Conservation (phyloP, 2,113 vertebrate genomes). For the Nematolebias whitei region DNA sequence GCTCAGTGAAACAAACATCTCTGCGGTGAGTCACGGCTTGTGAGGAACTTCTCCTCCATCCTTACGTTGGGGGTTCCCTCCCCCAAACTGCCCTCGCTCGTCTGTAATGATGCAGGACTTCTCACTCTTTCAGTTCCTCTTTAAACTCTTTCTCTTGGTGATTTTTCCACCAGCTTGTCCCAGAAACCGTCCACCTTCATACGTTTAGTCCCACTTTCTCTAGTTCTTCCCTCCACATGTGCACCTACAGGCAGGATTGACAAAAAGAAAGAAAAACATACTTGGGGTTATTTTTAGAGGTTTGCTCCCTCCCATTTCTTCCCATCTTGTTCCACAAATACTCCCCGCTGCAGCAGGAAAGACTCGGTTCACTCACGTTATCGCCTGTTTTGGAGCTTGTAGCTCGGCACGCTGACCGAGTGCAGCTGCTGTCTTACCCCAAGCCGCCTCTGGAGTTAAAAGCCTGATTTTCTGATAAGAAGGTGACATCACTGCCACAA, state of each 20-base stretch:
- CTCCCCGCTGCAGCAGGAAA: slow-evolving; percentile 49
- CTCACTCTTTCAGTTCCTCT: slow-evolving; percentile 20
- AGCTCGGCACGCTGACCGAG: slow-evolving; percentile 26
- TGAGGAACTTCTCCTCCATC: background rate
- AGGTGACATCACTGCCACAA: too few relatives aligned
- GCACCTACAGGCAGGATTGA: slow-evolving; percentile 10
- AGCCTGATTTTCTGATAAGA: too few relatives aligned
- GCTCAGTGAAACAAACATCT: slow-evolving; percentile 60
- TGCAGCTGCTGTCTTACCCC: too few relatives aligned
- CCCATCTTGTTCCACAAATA: slow-evolving; percentile 73
- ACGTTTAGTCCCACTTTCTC: slow-evolving; percentile 1
- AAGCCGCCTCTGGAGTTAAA: too few relatives aligned
- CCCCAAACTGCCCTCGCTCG: slow-evolving; percentile 41
- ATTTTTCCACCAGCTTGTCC: background rate
- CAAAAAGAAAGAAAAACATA: slow-evolving; percentile 35
- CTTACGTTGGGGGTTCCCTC: slow-evolving; percentile 57
- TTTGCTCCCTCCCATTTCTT: slow-evolving; percentile 40
- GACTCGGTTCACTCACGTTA: slow-evolving; percentile 50
- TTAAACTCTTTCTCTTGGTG: too few relatives aligned
- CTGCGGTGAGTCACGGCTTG: slow-evolving; percentile 62
- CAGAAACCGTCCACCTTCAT: slow-evolving; percentile 52
- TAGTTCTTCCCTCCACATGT: background rate
- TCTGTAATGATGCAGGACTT: slow-evolving; percentile 59
- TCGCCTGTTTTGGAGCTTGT: slow-evolving; percentile 18
- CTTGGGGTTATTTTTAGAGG: slow-evolving; percentile 68